A percentile compares a stretch with the other conserved stretches of the same genome.
Conservation (phyloP, 2,888 invertebrate species). For the Ceriagrion tenellum region DNA sequence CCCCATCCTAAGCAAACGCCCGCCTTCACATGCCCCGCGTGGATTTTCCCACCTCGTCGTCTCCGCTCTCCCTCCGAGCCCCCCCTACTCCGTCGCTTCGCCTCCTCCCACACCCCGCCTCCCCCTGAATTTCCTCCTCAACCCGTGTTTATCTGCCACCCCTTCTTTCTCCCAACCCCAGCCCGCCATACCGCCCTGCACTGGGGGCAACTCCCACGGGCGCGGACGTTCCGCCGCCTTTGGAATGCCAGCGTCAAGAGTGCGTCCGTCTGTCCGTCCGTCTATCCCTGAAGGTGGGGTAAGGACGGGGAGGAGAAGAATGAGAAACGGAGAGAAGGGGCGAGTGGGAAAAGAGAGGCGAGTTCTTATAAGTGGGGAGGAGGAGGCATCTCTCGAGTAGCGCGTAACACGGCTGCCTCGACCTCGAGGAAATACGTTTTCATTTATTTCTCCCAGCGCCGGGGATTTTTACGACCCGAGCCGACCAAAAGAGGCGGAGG, state of each 20-base stretch:
- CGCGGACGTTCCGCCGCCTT: slow-evolving; percentile 6
- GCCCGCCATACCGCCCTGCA: background rate
- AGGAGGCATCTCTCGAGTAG: background rate
- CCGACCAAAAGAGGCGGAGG: background rate
- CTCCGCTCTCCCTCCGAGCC: background rate
- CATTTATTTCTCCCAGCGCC: slow-evolving; percentile 8
- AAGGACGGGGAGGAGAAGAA: background rate
- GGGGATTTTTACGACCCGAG: slow-evolving; percentile 53
- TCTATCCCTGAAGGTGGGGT: background rate
- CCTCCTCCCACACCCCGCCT: background rate
- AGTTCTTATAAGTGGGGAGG: background rate
- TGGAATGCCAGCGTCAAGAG: background rate
- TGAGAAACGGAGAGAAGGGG: background rate
- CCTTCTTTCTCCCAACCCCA: background rate
- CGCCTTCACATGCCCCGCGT: background rate
- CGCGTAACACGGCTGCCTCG: slow-evolving; percentile 54
- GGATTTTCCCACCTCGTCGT: background rate
- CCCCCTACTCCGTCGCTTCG: background rate
- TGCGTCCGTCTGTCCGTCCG: background rate
- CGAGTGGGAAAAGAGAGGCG: background rate
- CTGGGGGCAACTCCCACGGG: background rate
- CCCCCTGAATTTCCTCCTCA: background rate
- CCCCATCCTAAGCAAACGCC: too few species aligned
- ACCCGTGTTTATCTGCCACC: background rate
- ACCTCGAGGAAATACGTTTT: slow-evolving; percentile 19